Evolutionary conservation across 2,888 invertebrate genomes (phyloP).

Genomic region (Hemistola chrysoprasaria): DNA sequence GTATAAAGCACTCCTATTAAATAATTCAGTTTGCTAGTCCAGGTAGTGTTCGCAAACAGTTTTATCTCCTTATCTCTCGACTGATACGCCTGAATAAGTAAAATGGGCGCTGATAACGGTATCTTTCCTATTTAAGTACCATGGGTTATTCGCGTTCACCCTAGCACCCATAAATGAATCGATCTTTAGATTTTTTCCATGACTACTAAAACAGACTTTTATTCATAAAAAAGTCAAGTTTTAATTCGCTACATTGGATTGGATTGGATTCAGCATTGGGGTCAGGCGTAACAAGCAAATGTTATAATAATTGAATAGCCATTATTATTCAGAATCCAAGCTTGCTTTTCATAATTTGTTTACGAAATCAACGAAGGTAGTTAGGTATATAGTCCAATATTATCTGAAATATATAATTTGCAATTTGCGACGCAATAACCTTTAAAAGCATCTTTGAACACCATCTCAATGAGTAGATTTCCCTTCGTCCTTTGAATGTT

Average conservation of each 20-base stretch:
- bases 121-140: slow-evolving; percentile 27
- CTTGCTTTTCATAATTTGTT: too few species aligned
- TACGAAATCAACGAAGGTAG: too few species aligned
- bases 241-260: too few species aligned
- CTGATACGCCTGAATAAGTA: slow-evolving; percentile 53
- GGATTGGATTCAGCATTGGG: too few species aligned
- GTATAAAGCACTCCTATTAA: slow-evolving; percentile 11
- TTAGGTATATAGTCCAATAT: too few species aligned
- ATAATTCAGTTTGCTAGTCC: slow-evolving; percentile 30
- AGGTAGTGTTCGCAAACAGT: slow-evolving; percentile 46
- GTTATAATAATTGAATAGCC: too few species aligned
- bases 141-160: slow-evolving; percentile 19
- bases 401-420: too few species aligned
- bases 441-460: slow-evolving; percentile 4
- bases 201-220: too few species aligned
- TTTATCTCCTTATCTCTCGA: slow-evolving; percentile 51
- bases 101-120: slow-evolving; percentile 48
- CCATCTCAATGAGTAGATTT: slow-evolving; percentile 1
- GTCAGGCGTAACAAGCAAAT: too few species aligned
- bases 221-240: too few species aligned
- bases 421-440: neutral
- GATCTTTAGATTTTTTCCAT: slow-evolving; percentile 28
- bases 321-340: too few species aligned
- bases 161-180: slow-evolving; percentile 6
- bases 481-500: slow-evolving; percentile 5